Evolutionary conservation across 2,113 vertebrate species (phyloP), one percentile per base, ranked within the genome.

Genomic region (Corydoras maculifer): DNA sequence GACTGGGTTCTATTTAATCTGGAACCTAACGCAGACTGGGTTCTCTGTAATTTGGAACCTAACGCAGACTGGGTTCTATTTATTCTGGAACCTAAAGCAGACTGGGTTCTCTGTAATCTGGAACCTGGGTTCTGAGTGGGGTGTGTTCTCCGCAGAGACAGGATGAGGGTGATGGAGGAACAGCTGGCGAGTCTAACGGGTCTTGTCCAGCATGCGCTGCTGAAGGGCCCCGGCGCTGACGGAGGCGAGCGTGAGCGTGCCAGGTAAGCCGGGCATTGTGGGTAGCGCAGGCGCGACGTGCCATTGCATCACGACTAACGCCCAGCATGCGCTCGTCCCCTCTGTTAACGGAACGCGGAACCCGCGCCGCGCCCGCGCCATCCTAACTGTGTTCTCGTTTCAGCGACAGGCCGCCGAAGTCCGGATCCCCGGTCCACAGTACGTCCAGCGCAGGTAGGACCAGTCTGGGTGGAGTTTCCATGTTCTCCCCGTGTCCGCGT

Each of bases 131-230:
- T 25, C 18, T 25, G 18, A 25, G 18, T 25, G 18, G 18, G 18
- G 18, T 25, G 18, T 25, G 18, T 25, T 93, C 92, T 69, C 94
- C 94, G 86, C 94, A 98, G 96, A 94, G 90, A 94, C 87, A 93
- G 95, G 93, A 98, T 98, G 94, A 96, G 94, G 92, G 94, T 93
- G 90, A 97, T 98, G 96, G 96, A 98, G 92, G 94, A 96, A 90
- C 96, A 98, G 92, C 94, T 98, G 90, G 95, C 95, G 91, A 97
- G 95, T 92, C 92, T 98, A 91, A 97, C 94, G 92, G 95, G 95
- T 84, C 94, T 98, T 90, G 96, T 98, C 89, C 95, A 98, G 92
- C 92, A 94, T 89, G 95, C 94, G 86, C 92, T 98, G 90, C 94
- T 94, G 88, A 98, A 96, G 92, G 93, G 91, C 86, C 91, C 93